Evolutionary conservation across 1,140 invertebrate species (phyloP).

Genomic region (Palaemon carinicauda): DNA sequence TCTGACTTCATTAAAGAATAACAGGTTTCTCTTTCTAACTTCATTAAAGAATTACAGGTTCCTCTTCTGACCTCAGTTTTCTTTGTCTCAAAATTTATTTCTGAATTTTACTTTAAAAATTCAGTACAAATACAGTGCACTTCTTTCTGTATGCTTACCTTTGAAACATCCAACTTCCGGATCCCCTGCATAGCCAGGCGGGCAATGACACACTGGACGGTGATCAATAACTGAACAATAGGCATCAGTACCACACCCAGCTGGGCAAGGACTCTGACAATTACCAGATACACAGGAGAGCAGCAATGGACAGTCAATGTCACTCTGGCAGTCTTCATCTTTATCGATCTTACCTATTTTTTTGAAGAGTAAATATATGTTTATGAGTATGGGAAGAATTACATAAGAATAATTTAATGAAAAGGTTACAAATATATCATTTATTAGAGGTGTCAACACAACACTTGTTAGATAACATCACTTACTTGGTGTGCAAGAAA

Average conservation of each 20-base stretch:
- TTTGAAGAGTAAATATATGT: background rate
- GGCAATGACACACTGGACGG: constrained; percentile 62
- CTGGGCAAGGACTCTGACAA: constrained; percentile 63
- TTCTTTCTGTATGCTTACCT: constrained; percentile 58
- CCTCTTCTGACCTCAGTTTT: too few relatives aligned
- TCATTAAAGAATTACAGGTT: too few relatives aligned
- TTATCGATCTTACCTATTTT: constrained; percentile 6
- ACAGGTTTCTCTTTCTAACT: too few relatives aligned
- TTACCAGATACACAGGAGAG: constrained; percentile 62
- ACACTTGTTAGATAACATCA: constrained; percentile 11
- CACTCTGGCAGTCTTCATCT: constrained; percentile 65
- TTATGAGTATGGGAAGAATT: too few relatives aligned
- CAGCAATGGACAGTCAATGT: constrained; percentile 64
- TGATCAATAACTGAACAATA: constrained; percentile 62
- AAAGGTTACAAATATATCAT: background rate
- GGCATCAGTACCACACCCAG: constrained; percentile 62
- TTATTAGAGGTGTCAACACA: too few relatives aligned
- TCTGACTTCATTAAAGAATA: too few relatives aligned
- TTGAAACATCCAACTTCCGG: constrained; percentile 64
- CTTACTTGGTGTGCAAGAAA: constrained; percentile 80
- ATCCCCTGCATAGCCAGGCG: constrained; percentile 61
- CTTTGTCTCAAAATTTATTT: too few relatives aligned
- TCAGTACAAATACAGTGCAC: background rate
- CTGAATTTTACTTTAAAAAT: too few relatives aligned
- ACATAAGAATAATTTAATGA: too few relatives aligned